These are phyloP conservation scores for Cassiopea xamachana DNA, from an alignment of 30 jellyfish, hydroid and myxozoan species.

Conservation along the genomic window DNA sequence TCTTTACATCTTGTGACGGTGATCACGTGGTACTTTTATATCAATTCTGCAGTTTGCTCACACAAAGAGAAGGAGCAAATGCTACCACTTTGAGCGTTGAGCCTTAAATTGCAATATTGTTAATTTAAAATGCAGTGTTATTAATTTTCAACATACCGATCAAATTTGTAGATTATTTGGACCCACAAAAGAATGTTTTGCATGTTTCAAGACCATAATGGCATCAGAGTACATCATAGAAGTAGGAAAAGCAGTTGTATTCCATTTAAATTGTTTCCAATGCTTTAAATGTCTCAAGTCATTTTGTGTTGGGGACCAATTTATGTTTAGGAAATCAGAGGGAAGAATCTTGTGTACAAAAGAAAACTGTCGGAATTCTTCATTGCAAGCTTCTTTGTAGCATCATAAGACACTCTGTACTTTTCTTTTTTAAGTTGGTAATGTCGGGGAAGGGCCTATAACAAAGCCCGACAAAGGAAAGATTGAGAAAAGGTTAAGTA, in stretches of 20 bases:
- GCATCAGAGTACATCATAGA: slow-evolving; percentile 55
- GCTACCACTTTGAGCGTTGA: no score
- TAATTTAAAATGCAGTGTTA: no score
- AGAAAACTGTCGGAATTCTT: neutral
- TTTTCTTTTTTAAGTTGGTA: no score
- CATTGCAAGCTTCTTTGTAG: neutral
- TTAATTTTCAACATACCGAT: no score
- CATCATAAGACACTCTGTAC: neutral
- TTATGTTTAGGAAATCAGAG: slow-evolving; percentile 8
- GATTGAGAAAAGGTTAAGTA: no score
- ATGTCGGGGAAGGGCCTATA: no score
- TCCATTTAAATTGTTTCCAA: slow-evolving; percentile 58
- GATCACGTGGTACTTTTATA: no score
- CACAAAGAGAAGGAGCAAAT: no score
- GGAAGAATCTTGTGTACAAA: slow-evolving; percentile 31
- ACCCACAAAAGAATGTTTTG: slow-evolving; percentile 58
- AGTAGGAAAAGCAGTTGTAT: slow-evolving; percentile 11
- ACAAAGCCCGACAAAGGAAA: no score
- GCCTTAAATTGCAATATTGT: no score
- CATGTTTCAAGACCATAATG: slow-evolving; percentile 36
- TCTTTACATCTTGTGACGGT: no score
- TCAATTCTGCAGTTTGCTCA: no score
- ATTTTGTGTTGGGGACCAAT: slow-evolving; percentile 75
- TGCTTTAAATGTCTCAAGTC: slow-evolving; percentile 35
- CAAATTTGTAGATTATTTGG: slow-evolving; percentile 54